Conservation (phyloP, 2,888 invertebrate genomes). For the Amphipyra berbera region DNA sequence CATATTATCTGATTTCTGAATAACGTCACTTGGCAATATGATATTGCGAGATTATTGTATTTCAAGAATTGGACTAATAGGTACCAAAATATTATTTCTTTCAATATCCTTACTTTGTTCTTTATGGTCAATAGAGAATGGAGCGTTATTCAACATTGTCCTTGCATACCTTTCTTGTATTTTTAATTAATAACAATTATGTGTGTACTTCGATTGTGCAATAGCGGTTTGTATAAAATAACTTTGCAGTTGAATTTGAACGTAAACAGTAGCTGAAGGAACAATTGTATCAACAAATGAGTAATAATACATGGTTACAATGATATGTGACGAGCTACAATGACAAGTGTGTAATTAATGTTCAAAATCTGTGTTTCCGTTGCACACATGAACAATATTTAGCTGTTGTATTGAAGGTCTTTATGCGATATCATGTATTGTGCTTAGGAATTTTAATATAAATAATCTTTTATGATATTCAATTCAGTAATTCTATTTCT, state of each 20-base stretch:
- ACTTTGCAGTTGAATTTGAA: constrained; percentile 4
- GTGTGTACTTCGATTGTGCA: not conserved
- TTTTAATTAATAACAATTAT: constrained; percentile 5
- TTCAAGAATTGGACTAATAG: not conserved
- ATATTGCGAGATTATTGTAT: constrained; percentile 3
- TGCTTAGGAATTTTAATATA: not conserved
- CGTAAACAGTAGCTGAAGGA: constrained; percentile 4
- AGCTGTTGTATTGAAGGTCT: constrained; percentile 14
- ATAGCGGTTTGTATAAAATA: constrained; percentile 10
- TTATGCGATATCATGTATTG: not conserved
- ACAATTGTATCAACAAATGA: constrained; percentile 39
- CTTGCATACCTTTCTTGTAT: constrained; percentile 6
- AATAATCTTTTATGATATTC: not conserved
- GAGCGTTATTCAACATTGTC: constrained; percentile 1
- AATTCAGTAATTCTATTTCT: too few relatives aligned
- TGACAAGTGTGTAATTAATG: constrained; percentile 23
- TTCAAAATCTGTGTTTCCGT: constrained; percentile 35
- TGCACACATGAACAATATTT: constrained; percentile 1
- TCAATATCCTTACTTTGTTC: constrained; percentile 1
- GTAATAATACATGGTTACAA: constrained; percentile 23
- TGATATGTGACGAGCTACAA: constrained; percentile 20
- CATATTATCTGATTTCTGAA: constrained; percentile 7
- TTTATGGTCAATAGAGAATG: constrained; percentile 11
- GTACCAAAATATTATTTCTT: not conserved
- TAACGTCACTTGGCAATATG: constrained; percentile 1